A percentile compares a stretch with the other conserved stretches of the same genome.
Evolutionary conservation across 92 coral and sea anemone species (phyloP).

Genomic region (Porites evermanni): DNA sequence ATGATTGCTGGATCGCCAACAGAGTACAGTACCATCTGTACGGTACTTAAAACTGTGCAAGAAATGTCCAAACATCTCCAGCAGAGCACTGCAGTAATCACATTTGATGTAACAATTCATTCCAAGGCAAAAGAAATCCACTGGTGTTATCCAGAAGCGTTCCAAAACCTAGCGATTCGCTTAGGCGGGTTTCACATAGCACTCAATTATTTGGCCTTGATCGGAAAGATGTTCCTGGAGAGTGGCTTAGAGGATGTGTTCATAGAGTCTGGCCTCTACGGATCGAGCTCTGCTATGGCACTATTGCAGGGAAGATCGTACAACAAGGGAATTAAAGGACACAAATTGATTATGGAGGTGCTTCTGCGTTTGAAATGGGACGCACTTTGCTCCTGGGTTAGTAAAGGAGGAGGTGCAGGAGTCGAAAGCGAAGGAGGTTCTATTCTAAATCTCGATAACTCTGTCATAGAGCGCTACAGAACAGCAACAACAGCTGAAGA

Average conservation of each 20-base stretch:
- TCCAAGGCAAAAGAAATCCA: too few species aligned
- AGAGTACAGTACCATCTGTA: slow-evolving; percentile 72
- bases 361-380: neutral
- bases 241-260: too few species aligned
- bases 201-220: neutral
- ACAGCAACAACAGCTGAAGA: neutral
- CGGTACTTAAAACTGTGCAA: slow-evolving; percentile 42
- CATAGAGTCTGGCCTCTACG: neutral
- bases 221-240: neutral
- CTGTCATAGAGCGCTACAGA: neutral
- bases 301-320: neutral
- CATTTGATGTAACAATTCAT: neutral
- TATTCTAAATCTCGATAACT: neutral
- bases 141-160: neutral
- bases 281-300: neutral
- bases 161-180: neutral
- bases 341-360: neutral
- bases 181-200: neutral
- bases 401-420: neutral
- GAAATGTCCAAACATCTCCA: neutral
- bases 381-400: neutral
- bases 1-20: slow-evolving; percentile 70
- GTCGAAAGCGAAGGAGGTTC: neutral
- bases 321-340: neutral
- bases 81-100: slow-evolving; percentile 31